phyloP scores from a whole-genome alignment of 2,113 vertebrate species.

The Gobio gobio region DNA sequence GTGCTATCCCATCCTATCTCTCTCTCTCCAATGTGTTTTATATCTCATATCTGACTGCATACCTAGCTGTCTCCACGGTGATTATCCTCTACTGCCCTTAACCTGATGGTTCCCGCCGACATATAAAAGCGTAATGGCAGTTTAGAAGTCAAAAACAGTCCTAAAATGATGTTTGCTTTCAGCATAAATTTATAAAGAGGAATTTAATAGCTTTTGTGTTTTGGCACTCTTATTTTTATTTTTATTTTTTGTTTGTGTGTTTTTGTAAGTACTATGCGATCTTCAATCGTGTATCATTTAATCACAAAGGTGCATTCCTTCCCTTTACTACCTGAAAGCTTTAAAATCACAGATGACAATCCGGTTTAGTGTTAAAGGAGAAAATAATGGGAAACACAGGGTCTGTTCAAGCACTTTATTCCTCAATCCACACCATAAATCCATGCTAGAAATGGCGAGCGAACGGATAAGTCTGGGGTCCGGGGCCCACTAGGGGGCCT shows the following conservation, averaged over 20 bases:
- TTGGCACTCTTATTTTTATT: not conserved
- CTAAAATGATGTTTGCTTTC: constrained; percentile 20
- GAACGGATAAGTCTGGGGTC: not conserved
- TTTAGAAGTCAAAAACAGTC: constrained; percentile 38
- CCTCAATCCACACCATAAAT: not conserved
- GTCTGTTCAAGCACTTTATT: not conserved
- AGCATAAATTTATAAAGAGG: not conserved
- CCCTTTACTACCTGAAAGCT: not conserved
- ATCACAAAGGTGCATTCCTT: not conserved
- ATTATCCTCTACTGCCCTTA: constrained; percentile 38
- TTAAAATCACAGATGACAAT: not conserved
- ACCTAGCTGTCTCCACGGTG: constrained; percentile 53
- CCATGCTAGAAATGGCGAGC: not conserved
- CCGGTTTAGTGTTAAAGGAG: not conserved
- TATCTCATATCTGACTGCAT: constrained; percentile 40
- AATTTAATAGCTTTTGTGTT: not conserved
- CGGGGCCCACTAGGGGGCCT: not conserved
- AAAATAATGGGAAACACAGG: not conserved
- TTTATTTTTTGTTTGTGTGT: not conserved
- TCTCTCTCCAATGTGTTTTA: constrained; percentile 19
- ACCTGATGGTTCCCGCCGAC: constrained; percentile 29
- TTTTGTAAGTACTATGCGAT: not conserved
- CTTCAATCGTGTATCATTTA: not conserved
- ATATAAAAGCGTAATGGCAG: constrained; percentile 44
- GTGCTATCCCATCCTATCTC: not conserved